These are phyloP conservation scores for Sciurus vulgaris DNA, from an alignment of 2,797 vertebrate species.

Conservation along the genomic window DNA sequence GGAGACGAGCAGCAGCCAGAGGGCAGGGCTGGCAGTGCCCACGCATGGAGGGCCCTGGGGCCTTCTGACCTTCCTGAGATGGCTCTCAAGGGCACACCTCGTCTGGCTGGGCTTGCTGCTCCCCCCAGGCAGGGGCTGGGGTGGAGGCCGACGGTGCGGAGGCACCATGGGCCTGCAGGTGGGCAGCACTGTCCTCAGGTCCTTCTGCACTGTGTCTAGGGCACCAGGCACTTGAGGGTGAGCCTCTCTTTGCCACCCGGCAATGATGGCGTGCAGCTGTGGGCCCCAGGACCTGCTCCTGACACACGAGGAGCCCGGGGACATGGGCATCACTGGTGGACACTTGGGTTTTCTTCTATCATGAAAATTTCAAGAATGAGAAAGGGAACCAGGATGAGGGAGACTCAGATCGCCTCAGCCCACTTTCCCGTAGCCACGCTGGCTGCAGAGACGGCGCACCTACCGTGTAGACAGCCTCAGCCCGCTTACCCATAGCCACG, in stretches of 20 bases:
- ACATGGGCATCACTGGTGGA: too few relatives aligned
- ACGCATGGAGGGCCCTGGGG: fast-evolving
- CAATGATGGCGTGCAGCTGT: too few relatives aligned
- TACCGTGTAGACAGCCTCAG: not conserved
- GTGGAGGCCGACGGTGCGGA: not conserved
- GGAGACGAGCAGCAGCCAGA: not conserved
- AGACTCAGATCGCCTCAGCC: fast-evolving
- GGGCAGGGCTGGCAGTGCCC: not conserved
- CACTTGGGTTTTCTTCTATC: not conserved
- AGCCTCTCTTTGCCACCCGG: not conserved
- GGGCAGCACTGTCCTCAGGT: not conserved
- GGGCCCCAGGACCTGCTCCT: too few relatives aligned
- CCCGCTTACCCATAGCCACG: not conserved
- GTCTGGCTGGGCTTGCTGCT: not conserved
- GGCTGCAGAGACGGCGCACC: not conserved
- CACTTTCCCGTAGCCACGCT: not conserved
- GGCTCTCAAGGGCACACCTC: not conserved
- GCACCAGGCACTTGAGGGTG: too few relatives aligned
- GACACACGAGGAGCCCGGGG: too few relatives aligned
- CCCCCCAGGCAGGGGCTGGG: not conserved
- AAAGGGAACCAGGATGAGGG: fast-evolving
- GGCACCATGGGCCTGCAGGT: not conserved
- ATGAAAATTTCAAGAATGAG: not conserved
- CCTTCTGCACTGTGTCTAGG: not conserved
- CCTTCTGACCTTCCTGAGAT: not conserved